These are phyloP conservation scores for Erithacus rubecula DNA, from an alignment of 2,797 vertebrate species.

Conservation along the genomic window DNA sequence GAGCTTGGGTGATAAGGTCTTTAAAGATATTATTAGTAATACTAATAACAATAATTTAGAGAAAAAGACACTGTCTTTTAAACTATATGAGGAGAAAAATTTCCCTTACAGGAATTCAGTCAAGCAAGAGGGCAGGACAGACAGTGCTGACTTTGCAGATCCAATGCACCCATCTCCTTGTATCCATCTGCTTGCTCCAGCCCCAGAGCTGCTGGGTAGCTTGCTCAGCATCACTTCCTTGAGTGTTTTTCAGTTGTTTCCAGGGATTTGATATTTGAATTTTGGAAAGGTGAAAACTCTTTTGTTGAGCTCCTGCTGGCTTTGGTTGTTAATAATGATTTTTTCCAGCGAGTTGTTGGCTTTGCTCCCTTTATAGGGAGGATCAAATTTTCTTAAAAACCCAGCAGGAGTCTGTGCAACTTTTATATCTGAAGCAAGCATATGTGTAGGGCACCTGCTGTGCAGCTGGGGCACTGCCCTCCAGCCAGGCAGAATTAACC, in stretches of 20 bases:
- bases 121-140: background rate
- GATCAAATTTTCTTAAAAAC: background rate
- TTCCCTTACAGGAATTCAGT: background rate
- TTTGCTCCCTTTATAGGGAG: background rate
- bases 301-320: background rate
- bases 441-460: background rate
- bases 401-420: background rate
- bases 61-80: background rate
- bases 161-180: background rate
- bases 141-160: background rate
- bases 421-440: background rate
- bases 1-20: background rate
- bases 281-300: background rate
- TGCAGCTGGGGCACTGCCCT: background rate
- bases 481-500: background rate
- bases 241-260: background rate
- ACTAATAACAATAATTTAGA: background rate
- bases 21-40: background rate
- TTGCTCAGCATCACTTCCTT: background rate
- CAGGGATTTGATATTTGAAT: background rate
- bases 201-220: background rate
- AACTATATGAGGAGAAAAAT: background rate
- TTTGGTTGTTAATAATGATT: background rate
- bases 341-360: background rate
- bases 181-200: background rate